Conservation (phyloP, 2,113 vertebrate species). For the Marmota monax region DNA sequence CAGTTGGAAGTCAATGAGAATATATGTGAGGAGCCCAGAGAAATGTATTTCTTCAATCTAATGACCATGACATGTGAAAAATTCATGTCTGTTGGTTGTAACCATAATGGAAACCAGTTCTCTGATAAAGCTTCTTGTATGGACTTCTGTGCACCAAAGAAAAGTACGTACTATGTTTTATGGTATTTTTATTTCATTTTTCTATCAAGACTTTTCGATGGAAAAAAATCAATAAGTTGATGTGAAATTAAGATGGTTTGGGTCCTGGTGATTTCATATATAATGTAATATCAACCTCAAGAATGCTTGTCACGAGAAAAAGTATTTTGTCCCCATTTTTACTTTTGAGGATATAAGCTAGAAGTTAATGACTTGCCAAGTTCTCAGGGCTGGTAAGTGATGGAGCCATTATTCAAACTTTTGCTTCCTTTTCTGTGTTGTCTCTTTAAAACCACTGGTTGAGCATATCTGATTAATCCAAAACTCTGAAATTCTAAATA, state of each 20-base stretch:
- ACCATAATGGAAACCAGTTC: slow-evolving; percentile 92
- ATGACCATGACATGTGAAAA: slow-evolving; percentile 92
- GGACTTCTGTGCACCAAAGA: slow-evolving; percentile 90
- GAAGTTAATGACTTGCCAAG: background rate
- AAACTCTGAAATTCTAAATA: background rate
- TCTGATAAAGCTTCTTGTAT: slow-evolving; percentile 87
- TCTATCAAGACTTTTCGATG: background rate
- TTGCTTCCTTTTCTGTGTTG: slow-evolving; percentile 18
- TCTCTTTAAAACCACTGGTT: background rate
- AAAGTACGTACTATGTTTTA: slow-evolving; percentile 85
- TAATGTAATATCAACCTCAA: background rate
- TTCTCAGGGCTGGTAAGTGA: background rate
- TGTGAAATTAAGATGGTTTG: slow-evolving; percentile 31
- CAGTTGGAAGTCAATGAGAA: slow-evolving; percentile 88
- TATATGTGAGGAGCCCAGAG: slow-evolving; percentile 85
- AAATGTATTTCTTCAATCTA: slow-evolving; percentile 94
- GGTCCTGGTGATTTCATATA: background rate
- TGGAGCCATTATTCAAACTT: background rate
- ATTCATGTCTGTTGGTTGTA: slow-evolving; percentile 90
- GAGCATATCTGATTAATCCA: background rate
- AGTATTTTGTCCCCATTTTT: background rate
- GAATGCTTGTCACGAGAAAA: background rate
- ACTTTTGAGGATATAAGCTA: background rate
- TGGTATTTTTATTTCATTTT: background rate
- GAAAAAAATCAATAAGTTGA: slow-evolving; percentile 2